A percentile compares a stretch with the other conserved stretches of the same genome.
Conservation (phyloP, 2,888 invertebrate genomes). For the Calameuta idolon region DNA sequence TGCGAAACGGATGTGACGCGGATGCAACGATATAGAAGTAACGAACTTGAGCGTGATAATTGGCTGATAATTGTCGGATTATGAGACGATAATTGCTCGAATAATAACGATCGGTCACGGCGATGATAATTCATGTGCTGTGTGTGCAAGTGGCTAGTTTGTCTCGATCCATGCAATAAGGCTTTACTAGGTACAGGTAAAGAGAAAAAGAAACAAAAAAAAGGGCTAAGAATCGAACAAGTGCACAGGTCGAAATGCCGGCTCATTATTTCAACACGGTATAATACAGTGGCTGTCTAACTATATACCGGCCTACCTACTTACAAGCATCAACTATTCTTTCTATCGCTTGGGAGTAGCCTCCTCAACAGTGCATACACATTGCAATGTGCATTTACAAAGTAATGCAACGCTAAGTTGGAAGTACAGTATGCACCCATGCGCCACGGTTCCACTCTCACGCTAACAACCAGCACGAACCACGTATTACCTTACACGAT, state of each 20-base stretch:
- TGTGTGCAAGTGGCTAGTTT: background rate
- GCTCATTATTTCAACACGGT: background rate
- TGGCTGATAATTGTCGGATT: background rate
- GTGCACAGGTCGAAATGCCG: background rate
- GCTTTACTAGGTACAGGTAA: background rate
- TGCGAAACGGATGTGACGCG: background rate
- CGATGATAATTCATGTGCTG: background rate
- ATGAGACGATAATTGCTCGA: background rate
- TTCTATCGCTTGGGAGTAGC: background rate
- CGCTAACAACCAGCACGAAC: background rate
- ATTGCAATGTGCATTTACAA: background rate
- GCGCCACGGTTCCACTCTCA: background rate
- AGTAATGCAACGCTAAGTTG: background rate
- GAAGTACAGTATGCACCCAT: background rate
- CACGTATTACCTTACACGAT: background rate
- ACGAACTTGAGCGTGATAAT: background rate
- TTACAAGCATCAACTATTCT: background rate
- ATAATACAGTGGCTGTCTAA: background rate
- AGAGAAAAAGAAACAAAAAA: background rate
- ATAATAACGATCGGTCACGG: background rate
- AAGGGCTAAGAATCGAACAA: background rate
- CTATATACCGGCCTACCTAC: background rate
- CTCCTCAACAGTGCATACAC: background rate
- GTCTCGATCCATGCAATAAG: background rate
- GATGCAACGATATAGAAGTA: background rate